Evolutionary conservation across 2,888 invertebrate species (phyloP).

Genomic region (Uloborus plumipes): DNA sequence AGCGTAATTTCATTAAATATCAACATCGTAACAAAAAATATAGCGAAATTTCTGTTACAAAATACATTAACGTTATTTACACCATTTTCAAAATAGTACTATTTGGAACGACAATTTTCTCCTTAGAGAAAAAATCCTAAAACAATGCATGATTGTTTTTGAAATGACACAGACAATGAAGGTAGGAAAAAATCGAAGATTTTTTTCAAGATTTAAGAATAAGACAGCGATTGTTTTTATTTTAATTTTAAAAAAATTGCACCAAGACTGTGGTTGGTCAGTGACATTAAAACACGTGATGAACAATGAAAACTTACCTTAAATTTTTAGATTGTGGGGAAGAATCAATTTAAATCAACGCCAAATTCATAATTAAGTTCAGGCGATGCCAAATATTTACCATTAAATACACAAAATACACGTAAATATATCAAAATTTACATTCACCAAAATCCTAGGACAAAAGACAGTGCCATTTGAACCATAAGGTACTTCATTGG

Average conservation of each 20-base stretch:
- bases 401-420: slow-evolving; percentile 12
- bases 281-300: slow-evolving; percentile 56
- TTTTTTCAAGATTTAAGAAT: background rate
- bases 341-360: slow-evolving; percentile 7
- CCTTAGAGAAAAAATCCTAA: background rate
- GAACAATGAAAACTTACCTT: slow-evolving; percentile 47
- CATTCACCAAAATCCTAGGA: slow-evolving; percentile 50
- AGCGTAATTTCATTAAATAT: background rate
- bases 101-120: background rate
- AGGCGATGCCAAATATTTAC: slow-evolving; percentile 1
- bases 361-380: slow-evolving; percentile 9
- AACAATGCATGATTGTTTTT: background rate
- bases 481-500: slow-evolving; percentile 32
- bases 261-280: slow-evolving; percentile 49
- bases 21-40: background rate
- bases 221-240: background rate
- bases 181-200: background rate
- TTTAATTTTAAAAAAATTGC: slow-evolving; percentile 43
- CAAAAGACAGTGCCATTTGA: slow-evolving; percentile 63
- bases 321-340: background rate
- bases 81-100: slow-evolving; percentile 51
- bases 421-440: slow-evolving; percentile 38
- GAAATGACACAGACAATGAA: too few species aligned
- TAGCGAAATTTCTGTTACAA: background rate
- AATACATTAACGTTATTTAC: slow-evolving; percentile 16